phyloP scores from a whole-genome alignment of 2,113 vertebrate genomes.

The Nyctereutes procyonoides region DNA sequence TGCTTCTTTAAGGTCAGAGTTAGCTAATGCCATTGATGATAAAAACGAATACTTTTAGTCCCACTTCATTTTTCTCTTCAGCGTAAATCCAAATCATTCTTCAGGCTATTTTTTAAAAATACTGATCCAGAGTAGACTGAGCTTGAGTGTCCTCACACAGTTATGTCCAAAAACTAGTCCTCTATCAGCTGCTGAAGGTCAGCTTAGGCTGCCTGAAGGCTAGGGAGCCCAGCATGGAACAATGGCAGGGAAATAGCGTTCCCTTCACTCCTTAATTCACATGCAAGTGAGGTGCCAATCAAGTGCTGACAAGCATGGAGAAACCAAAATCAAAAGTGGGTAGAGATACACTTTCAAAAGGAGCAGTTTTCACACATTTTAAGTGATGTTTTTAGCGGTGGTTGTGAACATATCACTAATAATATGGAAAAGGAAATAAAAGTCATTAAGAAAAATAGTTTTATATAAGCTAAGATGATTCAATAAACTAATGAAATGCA shows the following conservation, averaged over 20 bases:
- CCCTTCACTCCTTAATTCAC: conserved; percentile 82
- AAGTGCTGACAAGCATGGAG: conserved; percentile 84
- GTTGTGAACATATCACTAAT: conserved; percentile 62
- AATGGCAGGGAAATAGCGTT: conserved; percentile 78
- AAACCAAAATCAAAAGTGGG: conserved; percentile 81
- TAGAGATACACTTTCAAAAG: conserved; percentile 76
- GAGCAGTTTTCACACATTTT: conserved; percentile 79
- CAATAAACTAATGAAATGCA: conserved; percentile 42
- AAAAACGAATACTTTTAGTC: conserved; percentile 50
- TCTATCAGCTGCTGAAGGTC: conserved; percentile 78
- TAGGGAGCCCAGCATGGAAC: conserved; percentile 72
- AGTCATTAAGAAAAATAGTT: conserved; percentile 49
- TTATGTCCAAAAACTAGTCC: conserved; percentile 64
- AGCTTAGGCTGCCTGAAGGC: conserved; percentile 78
- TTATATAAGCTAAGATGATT: conserved; percentile 44
- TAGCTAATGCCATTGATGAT: conserved; percentile 2
- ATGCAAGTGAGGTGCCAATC: conserved; percentile 85
- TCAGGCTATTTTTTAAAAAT: conserved; percentile 48
- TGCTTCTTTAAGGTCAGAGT: conserved; percentile 45
- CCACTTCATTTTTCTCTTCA: conserved; percentile 60
- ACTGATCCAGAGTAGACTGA: conserved; percentile 53
- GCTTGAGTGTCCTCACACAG: conserved; percentile 55
- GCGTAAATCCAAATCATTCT: conserved; percentile 55
- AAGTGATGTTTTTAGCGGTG: conserved; percentile 72
- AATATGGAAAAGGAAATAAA: conserved; percentile 55